These are phyloP conservation scores for Garrulus glandarius DNA, from an alignment of 2,797 vertebrate genomes.

Conservation along the genomic window DNA sequence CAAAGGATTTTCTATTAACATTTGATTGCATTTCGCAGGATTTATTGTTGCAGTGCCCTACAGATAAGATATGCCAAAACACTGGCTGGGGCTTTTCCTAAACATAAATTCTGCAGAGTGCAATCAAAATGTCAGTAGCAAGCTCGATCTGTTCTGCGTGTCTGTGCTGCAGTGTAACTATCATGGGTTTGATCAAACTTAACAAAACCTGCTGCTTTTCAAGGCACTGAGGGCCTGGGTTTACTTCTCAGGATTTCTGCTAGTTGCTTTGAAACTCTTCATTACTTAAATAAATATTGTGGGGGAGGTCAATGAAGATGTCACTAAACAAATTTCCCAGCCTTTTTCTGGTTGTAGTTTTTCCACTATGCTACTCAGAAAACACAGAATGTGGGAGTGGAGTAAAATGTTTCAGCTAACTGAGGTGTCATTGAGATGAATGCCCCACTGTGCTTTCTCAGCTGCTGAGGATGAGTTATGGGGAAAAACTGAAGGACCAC, in stretches of 20 bases:
- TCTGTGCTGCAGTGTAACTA: not conserved
- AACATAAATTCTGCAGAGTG: slow-evolving; percentile 34
- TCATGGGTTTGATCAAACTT: not conserved
- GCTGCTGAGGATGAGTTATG: not conserved
- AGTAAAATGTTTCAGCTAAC: not conserved
- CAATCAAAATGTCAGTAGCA: slow-evolving; percentile 27
- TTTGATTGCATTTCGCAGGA: slow-evolving; percentile 58
- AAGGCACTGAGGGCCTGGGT: not conserved
- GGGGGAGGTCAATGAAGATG: not conserved
- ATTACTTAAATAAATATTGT: not conserved
- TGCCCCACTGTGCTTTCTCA: not conserved
- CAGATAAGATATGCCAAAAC: slow-evolving; percentile 29
- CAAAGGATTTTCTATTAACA: slow-evolving; percentile 31
- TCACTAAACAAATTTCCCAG: not conserved
- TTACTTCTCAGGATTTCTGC: not conserved
- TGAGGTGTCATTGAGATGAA: not conserved
- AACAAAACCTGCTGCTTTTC: not conserved
- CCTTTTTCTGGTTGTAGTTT: not conserved
- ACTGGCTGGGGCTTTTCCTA: not conserved
- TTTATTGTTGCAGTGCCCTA: slow-evolving; percentile 30
- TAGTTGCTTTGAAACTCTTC: not conserved
- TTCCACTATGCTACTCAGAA: not conserved
- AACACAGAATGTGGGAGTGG: not conserved
- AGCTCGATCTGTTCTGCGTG: not conserved
- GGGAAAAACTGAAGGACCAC: not conserved